These are phyloP conservation scores for Rhimphoctona megacephalus DNA, from an alignment of 2,888 invertebrate species.

Conservation along the genomic window DNA sequence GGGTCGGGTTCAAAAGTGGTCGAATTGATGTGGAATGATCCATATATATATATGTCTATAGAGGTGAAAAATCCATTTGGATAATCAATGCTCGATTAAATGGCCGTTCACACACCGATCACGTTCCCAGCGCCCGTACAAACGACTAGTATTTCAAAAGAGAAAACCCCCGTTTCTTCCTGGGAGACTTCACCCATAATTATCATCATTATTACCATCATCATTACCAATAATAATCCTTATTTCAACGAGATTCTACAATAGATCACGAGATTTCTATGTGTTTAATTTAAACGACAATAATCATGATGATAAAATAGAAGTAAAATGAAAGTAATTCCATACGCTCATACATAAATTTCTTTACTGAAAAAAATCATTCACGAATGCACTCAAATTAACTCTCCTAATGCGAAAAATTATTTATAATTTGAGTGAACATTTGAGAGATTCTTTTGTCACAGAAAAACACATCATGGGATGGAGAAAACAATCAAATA, in stretches of 20 bases:
- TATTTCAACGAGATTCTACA: neutral
- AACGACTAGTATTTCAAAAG: slow-evolving; percentile 69
- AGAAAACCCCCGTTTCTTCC: slow-evolving; percentile 40
- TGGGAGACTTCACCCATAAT: slow-evolving; percentile 15
- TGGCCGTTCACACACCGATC: slow-evolving; percentile 72
- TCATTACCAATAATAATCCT: slow-evolving; percentile 14
- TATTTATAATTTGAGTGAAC: neutral
- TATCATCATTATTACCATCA: neutral
- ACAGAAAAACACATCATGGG: too few species aligned
- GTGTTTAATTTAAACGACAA: neutral
- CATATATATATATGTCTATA: too few species aligned
- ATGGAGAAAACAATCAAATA: neutral
- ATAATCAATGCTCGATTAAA: slow-evolving; percentile 64
- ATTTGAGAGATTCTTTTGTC: neutral
- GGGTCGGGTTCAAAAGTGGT: too few species aligned
- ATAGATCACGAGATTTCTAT: neutral
- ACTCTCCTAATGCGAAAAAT: neutral
- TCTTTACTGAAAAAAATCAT: neutral
- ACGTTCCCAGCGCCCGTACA: slow-evolving; percentile 69
- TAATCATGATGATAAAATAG: neutral
- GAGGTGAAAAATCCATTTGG: slow-evolving; percentile 37
- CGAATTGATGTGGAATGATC: too few species aligned
- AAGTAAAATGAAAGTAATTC: neutral
- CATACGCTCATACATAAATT: neutral
- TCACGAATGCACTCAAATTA: neutral